A percentile compares a stretch with the other conserved stretches of the same genome.
These are phyloP conservation scores for Ameiurus melas DNA, from an alignment of 2,113 vertebrate genomes.

Conservation along the genomic window DNA sequence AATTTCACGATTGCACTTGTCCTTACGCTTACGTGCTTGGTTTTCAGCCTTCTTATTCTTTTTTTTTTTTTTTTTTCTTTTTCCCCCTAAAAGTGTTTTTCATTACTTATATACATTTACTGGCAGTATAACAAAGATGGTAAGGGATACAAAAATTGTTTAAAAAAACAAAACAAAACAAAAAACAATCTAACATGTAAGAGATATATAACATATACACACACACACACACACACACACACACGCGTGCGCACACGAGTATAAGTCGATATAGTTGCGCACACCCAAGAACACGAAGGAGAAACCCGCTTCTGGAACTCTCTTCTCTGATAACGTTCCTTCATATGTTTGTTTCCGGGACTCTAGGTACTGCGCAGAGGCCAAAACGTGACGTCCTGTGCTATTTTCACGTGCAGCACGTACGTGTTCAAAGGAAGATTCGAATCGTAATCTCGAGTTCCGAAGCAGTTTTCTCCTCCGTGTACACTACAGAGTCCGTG, in stretches of 20 bases:
- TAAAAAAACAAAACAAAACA: not conserved
- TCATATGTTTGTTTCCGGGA: not conserved
- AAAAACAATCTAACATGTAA: not conserved
- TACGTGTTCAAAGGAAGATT: not conserved
- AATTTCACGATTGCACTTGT: not conserved
- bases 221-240: conserved; percentile 45
- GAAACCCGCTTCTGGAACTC: conserved; percentile 62
- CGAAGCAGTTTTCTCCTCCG: conserved; percentile 51
- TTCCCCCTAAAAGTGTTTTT: not conserved
- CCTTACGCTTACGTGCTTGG: not conserved
- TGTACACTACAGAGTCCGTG: conserved; percentile 61
- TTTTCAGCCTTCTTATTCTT: not conserved
- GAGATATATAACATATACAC: not conserved
- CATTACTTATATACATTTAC: not conserved
- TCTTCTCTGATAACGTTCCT: not conserved
- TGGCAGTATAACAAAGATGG: not conserved
- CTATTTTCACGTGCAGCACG: not conserved
- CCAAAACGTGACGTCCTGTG: not conserved
- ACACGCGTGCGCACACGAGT: conserved; percentile 66
- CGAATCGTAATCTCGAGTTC: not conserved
- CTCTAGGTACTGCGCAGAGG: not conserved
- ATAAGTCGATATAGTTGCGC: conserved; percentile 62
- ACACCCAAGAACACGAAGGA: conserved; percentile 40
- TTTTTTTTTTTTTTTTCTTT: no score
- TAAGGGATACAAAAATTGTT: not conserved